Evolutionary conservation across 2,888 invertebrate genomes (phyloP).

Genomic region (Cryptocheilus praepositus): DNA sequence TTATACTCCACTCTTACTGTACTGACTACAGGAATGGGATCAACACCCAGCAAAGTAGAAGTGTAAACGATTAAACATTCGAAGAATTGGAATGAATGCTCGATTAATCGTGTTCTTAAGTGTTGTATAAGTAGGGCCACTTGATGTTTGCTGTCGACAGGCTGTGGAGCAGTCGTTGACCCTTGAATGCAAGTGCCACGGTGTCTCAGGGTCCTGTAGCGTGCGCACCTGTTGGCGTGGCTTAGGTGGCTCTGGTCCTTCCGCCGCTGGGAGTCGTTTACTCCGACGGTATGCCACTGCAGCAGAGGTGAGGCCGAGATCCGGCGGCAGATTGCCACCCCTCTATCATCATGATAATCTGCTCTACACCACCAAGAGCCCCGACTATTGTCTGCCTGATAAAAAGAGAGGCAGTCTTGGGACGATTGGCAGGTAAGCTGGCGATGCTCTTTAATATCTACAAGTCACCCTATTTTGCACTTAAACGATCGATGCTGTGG

Average conservation of each 20-base stretch:
- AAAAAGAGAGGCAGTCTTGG: constrained; percentile 84
- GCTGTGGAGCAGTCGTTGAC: constrained; percentile 79
- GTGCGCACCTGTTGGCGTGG: constrained; percentile 89
- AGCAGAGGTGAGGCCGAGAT: constrained; percentile 74
- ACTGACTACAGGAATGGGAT: no score
- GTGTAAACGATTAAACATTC: no score
- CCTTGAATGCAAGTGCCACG: constrained; percentile 88
- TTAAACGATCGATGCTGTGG: no score
- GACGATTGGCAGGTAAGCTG: constrained; percentile 85
- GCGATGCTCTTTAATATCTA: no score
- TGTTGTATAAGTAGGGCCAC: not conserved
- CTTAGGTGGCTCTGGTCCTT: constrained; percentile 76
- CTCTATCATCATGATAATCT: constrained; percentile 78
- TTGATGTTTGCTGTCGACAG: constrained; percentile 71
- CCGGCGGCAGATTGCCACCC: constrained; percentile 70
- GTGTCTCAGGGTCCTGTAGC: constrained; percentile 89
- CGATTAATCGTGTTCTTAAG: no score
- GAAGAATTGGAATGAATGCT: no score
- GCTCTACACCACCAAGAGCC: constrained; percentile 86
- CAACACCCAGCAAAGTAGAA: no score
- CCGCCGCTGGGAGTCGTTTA: constrained; percentile 77
- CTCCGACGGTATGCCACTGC: constrained; percentile 79
- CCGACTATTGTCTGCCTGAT: constrained; percentile 89
- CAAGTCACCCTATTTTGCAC: no score
- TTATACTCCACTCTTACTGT: no score